phyloP scores from a whole-genome alignment of 2,113 vertebrate genomes.

The Leptodactylus fuscus region DNA sequence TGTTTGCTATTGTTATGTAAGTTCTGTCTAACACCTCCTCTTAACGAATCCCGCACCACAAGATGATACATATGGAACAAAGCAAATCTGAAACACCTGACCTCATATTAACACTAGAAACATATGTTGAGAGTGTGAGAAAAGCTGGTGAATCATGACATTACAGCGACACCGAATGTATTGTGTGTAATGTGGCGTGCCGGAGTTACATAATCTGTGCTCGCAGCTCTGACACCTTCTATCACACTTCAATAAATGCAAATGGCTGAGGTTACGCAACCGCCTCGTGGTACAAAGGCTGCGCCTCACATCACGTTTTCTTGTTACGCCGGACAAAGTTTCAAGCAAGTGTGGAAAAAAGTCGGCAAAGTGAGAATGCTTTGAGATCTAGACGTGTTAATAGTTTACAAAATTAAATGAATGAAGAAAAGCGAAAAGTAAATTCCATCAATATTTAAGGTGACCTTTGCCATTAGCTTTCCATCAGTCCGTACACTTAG shows the following conservation, averaged over 20 bases:
- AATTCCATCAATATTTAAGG: no score
- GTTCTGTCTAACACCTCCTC: not conserved
- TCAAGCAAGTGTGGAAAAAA: no score
- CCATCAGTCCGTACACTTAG: no score
- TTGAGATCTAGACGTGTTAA: no score
- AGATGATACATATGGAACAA: conserved; percentile 20
- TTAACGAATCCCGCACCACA: not conserved
- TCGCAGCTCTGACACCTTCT: not conserved
- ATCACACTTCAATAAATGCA: not conserved
- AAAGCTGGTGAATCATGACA: not conserved
- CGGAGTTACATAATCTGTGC: not conserved
- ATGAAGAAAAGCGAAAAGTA: no score
- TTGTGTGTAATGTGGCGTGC: not conserved
- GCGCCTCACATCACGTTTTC: no score
- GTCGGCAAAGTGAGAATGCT: no score
- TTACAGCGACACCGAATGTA: not conserved
- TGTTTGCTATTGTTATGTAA: not conserved
- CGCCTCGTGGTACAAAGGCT: no score
- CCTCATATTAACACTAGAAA: not conserved
- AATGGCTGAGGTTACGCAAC: not conserved
- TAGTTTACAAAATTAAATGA: no score
- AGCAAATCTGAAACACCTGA: conserved; percentile 22
- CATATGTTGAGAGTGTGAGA: not conserved
- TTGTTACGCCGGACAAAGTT: no score
- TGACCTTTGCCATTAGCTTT: no score